A percentile compares a stretch with the other conserved stretches of the same genome.
Conservation (phyloP, 2,797 vertebrate genomes). For the Pogonophryne albipinna region DNA sequence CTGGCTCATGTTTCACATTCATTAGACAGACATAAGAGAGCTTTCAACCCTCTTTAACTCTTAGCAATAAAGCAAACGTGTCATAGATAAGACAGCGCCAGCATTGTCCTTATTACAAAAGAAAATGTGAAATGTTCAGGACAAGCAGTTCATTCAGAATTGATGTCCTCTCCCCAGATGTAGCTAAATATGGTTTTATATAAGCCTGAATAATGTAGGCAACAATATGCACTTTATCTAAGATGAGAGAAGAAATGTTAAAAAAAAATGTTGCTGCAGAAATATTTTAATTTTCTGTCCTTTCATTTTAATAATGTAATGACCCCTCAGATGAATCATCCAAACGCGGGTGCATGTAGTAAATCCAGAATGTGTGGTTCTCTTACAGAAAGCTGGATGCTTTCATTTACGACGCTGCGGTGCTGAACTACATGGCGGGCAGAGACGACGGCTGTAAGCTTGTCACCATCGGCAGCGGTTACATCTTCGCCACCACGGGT, state of each 20-base stretch:
- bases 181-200: background rate
- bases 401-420: conserved; percentile 98
- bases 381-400: conserved; percentile 95
- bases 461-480: conserved; percentile 98
- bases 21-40: background rate
- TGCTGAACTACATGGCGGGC: conserved; percentile 99
- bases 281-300: background rate
- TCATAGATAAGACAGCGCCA: background rate
- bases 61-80: background rate
- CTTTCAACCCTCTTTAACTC: background rate
- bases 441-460: conserved; percentile 98
- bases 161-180: background rate
- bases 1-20: background rate
- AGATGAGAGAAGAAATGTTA: background rate
- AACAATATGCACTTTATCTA: background rate
- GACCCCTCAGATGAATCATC: background rate
- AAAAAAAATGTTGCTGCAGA: background rate
- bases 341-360: background rate
- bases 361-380: conserved; percentile 8
- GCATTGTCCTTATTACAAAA: background rate
- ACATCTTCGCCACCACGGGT: conserved; percentile 98
- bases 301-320: background rate
- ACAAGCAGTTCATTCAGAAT: background rate
- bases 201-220: background rate
- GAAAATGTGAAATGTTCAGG: background rate